Base-by-base conservation (phyloP, 2,888 invertebrate species). In the Platycheirus rosarum region DNA sequence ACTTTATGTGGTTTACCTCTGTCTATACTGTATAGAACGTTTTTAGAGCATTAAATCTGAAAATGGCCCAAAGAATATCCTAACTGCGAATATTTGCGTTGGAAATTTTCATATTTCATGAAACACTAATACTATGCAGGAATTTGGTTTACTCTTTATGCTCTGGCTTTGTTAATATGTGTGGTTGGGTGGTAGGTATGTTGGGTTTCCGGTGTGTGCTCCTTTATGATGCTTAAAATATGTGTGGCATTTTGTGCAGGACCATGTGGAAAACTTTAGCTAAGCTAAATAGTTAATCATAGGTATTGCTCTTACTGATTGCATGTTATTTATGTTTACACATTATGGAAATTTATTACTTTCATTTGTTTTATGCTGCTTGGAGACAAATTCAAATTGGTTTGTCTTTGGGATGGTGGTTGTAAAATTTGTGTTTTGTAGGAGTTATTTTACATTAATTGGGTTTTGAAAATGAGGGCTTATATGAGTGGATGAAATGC, bases 21-120 rank as follows among this genome's bases (percentile, higher is more conserved):
- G 29, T 4, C 9, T 44, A n/a, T n/a, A n/a, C n/a, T n/a, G n/a
- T n/a, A n/a, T n/a, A n/a, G n/a, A n/a, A n/a, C n/a, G 51, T 35
- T 55, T 55, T 55, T 23, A 37, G 26, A 29, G 42, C 26, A 42
- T 57, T 42, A 42, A 44, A 60, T 60, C 29, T 60, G 11, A 26
- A 60, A 60, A 60, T 60, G 18, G 42, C 60, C 60, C 60, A 29
- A 60, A 60, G 60, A 29, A 60, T 26, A 60, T 60, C 29, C 44
- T 29, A n/a, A 44, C 18, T 44, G 42, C 29, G 60, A 60, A 60
- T 60, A 60, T 60, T 60, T 60, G 44, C 18, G 26, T 44, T 60
- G n/a, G 8, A 60, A 42, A 60, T 16, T 60, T 44, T 42, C 18
- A 29, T 42, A 42, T 60, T 60, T 29, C 16, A 42, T 60, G 29